Evolutionary conservation across 2,113 vertebrate genomes (phyloP), one percentile per base, ranked within the genome.

Genomic region (Scopus umbretta): DNA sequence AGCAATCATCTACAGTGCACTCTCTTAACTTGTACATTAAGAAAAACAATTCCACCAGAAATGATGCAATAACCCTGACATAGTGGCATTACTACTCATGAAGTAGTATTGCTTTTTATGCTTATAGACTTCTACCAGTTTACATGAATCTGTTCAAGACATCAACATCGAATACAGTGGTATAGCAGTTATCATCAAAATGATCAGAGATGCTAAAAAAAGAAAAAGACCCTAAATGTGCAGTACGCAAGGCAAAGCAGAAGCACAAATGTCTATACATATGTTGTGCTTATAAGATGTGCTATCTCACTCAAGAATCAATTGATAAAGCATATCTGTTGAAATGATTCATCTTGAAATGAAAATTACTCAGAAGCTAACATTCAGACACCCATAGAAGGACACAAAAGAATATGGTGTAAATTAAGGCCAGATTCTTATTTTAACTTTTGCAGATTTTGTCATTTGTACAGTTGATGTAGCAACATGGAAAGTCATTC

Each of bases 71-170:
- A 91, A 96, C 80, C 63, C 73, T 82, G 59, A 78, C 74, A 95
- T 32, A 59, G 20, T 75, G 75, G 45, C 61, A 84, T 96, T 74
- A 83, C 95, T 94, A 96, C 95, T 96, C 88, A 94, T 75, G 70
- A 92, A 96, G 87, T 86, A 94, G 91, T 96, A 94, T 78, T 91
- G 80, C 52, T 84, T 95, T 97, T 95, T 91, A 94, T 86, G 85
- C 52, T 93, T 93, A 96, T 81, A 91, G 91, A 66, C 42, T 90
- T 76, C 80, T 87, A 74, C 80, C 42, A 72, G 73, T 86, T 94
- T 94, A 95, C 92, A 83, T 89, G 17, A 96, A 79, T 88, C 80
- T 72, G 16, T 92, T 94, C 6, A 6, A 95, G 82, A 84, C 63
- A 93, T 92, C 67, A 86, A 40, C 68, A 95, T 79, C 74, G 59